Conservation (phyloP, 2,113 vertebrate genomes). For the Chunga burmeisteri region DNA sequence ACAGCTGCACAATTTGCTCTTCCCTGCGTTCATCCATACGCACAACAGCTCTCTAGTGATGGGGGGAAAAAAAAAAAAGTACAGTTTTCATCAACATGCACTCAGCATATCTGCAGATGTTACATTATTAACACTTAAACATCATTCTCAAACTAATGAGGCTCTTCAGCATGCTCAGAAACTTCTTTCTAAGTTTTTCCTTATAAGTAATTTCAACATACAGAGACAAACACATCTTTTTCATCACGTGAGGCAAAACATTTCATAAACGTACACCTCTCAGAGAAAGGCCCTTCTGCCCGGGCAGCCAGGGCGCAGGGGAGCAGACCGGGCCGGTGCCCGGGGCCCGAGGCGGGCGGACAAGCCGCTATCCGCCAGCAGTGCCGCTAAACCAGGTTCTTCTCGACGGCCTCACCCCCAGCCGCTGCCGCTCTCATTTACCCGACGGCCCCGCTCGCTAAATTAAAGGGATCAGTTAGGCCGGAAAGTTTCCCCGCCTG, state of each 20-base stretch:
- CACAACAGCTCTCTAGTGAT: slow-evolving; percentile 87
- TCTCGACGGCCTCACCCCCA: no score
- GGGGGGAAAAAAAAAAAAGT: background rate
- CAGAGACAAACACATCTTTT: rapidly evolving
- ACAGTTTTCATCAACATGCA: rapidly evolving
- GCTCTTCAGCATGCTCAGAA: rapidly evolving
- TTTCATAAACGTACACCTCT: no score
- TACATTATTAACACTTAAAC: rapidly evolving
- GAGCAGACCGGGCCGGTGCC: no score
- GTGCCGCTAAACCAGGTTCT: no score
- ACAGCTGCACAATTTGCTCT: slow-evolving; percentile 89
- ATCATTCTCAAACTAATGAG: rapidly evolving
- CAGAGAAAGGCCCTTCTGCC: no score
- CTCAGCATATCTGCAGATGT: rapidly evolving
- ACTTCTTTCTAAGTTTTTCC: rapidly evolving
- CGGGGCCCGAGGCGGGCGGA: no score
- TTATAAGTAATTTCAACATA: rapidly evolving
- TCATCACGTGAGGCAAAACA: background rate
- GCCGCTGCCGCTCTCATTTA: no score
- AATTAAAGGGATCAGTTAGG: no score
- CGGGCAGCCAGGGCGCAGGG: no score
- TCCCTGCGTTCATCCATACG: slow-evolving; percentile 94
- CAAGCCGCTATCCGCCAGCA: no score
- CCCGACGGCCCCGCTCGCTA: no score
- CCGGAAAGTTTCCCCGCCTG: no score